These are phyloP conservation scores for Sparidentex hasta DNA, from an alignment of 2,797 vertebrate species.

Conservation along the genomic window DNA sequence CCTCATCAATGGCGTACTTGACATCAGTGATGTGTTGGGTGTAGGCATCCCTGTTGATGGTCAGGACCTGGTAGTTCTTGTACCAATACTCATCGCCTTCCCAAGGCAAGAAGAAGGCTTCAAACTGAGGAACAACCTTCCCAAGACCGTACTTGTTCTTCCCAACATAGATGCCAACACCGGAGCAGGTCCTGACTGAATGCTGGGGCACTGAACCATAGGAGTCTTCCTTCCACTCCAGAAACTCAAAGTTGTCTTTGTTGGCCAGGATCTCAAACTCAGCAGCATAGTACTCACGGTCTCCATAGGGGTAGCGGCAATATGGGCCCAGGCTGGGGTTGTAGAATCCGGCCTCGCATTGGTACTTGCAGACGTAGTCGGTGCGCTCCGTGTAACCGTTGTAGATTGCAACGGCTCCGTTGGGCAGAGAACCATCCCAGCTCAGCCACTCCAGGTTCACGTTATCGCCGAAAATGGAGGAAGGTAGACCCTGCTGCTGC, in stretches of 20 bases:
- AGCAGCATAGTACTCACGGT: slow-evolving; percentile 76
- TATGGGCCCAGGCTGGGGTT: slow-evolving; percentile 79
- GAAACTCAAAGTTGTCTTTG: slow-evolving; percentile 85
- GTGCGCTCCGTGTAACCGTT: slow-evolving; percentile 80
- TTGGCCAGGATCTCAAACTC: slow-evolving; percentile 84
- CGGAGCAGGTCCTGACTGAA: slow-evolving; percentile 77
- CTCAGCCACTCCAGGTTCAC: slow-evolving; percentile 84
- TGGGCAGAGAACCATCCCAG: slow-evolving; percentile 74
- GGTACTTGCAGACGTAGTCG: slow-evolving; percentile 85
- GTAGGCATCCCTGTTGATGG: slow-evolving; percentile 83
- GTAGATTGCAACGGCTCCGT: slow-evolving; percentile 79
- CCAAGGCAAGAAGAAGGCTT: slow-evolving; percentile 86
- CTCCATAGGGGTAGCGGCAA: slow-evolving; percentile 83
- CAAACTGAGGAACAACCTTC: slow-evolving; percentile 81
- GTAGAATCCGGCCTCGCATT: slow-evolving; percentile 85
- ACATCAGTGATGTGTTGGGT: slow-evolving; percentile 81
- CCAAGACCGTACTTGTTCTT: slow-evolving; percentile 88
- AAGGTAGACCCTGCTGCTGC: slow-evolving; percentile 43
- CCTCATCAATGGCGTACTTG: slow-evolving; percentile 79
- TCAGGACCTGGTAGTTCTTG: slow-evolving; percentile 82
- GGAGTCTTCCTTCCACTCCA: slow-evolving; percentile 83
- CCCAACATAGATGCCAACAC: slow-evolving; percentile 79
- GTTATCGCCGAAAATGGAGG: slow-evolving; percentile 77
- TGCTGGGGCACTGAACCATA: slow-evolving; percentile 79
- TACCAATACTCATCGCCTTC: slow-evolving; percentile 87